Base-by-base conservation (phyloP, 1,140 invertebrate species). In the Leptinotarsa texana region DNA sequence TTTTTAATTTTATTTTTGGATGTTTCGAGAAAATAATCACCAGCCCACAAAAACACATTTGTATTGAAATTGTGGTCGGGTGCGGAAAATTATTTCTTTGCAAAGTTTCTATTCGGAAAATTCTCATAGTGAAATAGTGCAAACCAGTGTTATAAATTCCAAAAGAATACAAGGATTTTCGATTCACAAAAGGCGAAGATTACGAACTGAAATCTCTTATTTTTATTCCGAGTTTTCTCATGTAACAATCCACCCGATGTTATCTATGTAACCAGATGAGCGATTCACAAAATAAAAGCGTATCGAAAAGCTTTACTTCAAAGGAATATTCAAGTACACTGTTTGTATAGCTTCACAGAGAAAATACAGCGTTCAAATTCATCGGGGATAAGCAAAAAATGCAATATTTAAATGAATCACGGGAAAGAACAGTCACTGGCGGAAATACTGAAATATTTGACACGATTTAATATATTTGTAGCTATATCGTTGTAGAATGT, bases 251-350 rank as follows among this genome's bases (percentile, higher is more conserved):
- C 51, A 57, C 13, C 15, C 51, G 15, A 57, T 17, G 51, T 15
- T 57, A 57, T 57, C 51, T 57, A 15, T 57, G 51, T 57, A 57
- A 57, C 51, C 51, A 57, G 51, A 57, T 57, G 51, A 15, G 15
- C 51, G 51, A 57, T 57, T 57, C 51, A 57, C 51, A 57, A 57
- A 57, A 57, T 57, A 57, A n/a, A 57, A 57, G n/a, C 51, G 51
- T 57, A 57, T 57, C 51, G 51, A 57, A 57, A 57, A 57, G 51
- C 51, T 57, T 57, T 15, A 57, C 51, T n/a, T 57, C 51, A 57
- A 57, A 57, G 51, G 51, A 57, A 57, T 17, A 57, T 18, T 57
- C 17, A 18, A 57, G 51, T 57, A 8, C n/a, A 57, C 15, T 57
- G 51, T 57, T 57, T 57, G n/a, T 57, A n/a, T 4, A 57, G 17